Conservation (phyloP, 2,888 invertebrate genomes). For the Camptogramma bilineatum region DNA sequence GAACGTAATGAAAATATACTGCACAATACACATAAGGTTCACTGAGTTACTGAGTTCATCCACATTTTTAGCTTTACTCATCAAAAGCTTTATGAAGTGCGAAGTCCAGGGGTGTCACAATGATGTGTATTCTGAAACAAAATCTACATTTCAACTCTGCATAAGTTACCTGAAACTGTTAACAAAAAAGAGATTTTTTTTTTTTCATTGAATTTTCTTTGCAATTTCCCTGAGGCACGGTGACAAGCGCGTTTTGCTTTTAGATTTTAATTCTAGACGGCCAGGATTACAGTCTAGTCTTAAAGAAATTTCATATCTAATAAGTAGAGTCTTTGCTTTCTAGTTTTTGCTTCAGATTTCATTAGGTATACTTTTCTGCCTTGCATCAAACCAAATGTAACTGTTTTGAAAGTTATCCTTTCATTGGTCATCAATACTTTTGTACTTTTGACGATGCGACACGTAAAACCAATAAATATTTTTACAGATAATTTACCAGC, state of each 20-base stretch:
- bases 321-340: constrained; percentile 14
- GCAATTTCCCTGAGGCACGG: constrained; percentile 31
- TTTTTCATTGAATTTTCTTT: constrained; percentile 30
- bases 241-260: constrained; percentile 22
- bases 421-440: no score
- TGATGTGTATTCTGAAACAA: neutral
- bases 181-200: neutral
- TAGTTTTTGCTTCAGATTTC: neutral
- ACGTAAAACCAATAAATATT: no score
- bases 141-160: neutral
- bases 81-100: constrained; percentile 21
- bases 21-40: constrained; percentile 3
- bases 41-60: constrained; percentile 8
- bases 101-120: neutral
- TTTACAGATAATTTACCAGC: no score
- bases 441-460: no score
- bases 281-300: constrained; percentile 15
- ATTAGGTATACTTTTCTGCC: neutral
- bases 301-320: constrained; percentile 14
- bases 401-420: no score
- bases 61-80: constrained; percentile 5
- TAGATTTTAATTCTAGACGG: constrained; percentile 16
- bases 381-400: no score
- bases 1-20: neutral
- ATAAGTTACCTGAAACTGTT: neutral